These are phyloP conservation scores for Cygnus atratus DNA, from an alignment of 2,113 vertebrate genomes.

Conservation along the genomic window DNA sequence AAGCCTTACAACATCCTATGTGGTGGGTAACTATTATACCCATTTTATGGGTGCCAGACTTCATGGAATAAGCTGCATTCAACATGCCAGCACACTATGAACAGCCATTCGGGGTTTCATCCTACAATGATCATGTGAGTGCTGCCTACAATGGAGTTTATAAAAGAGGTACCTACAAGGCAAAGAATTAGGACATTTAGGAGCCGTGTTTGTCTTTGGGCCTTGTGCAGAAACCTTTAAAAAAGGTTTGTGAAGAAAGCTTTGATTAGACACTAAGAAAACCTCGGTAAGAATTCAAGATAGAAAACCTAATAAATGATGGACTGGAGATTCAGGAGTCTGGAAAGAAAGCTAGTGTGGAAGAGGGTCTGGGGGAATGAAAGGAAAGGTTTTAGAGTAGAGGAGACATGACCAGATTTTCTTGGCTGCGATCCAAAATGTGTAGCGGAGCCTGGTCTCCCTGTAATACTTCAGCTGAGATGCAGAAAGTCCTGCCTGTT, in stretches of 20 bases:
- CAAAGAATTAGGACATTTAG: background rate
- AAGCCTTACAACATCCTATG: slow-evolving; percentile 8
- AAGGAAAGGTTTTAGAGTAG: background rate
- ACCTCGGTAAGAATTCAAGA: background rate
- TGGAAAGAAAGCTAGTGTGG: background rate
- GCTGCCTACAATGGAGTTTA: background rate
- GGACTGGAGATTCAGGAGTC: background rate
- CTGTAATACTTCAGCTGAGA: background rate
- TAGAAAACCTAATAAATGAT: background rate
- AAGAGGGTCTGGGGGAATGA: background rate
- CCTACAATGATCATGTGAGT: background rate
- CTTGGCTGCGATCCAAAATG: background rate
- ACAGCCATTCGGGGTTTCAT: background rate
- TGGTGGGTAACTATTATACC: slow-evolving; percentile 24
- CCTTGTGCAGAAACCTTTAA: background rate
- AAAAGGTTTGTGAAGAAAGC: background rate
- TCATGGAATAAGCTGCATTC: slow-evolving; percentile 2
- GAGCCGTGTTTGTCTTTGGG: background rate
- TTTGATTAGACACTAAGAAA: background rate
- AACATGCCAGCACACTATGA: background rate
- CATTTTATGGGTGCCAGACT: slow-evolving; percentile 1
- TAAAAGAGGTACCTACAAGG: background rate
- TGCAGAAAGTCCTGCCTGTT: background rate
- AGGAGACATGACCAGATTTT: background rate
- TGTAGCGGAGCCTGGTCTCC: background rate